A percentile compares a stretch with the other conserved stretches of the same genome.
phyloP scores from a whole-genome alignment of 2,113 vertebrate species.

The Silurus glanis region DNA sequence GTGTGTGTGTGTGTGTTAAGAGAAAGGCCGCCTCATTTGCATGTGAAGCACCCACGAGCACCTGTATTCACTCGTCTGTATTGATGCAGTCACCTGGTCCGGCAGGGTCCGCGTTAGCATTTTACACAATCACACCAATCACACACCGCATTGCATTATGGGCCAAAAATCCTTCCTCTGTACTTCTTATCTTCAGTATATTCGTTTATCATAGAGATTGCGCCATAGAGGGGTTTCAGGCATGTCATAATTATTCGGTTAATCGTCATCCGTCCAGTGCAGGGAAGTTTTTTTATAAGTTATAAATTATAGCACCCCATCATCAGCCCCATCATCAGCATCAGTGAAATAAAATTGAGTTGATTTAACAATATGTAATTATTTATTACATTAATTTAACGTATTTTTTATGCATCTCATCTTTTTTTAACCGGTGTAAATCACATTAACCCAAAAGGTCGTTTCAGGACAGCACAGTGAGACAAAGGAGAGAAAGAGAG shows the following conservation, averaged over 20 bases:
- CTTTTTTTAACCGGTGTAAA: not conserved
- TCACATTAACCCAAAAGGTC: too few species aligned
- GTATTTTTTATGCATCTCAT: not conserved
- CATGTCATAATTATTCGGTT: not conserved
- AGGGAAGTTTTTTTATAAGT: too few species aligned
- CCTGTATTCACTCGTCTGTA: conserved; percentile 21
- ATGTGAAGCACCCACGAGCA: conserved; percentile 49
- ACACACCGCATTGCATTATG: not conserved
- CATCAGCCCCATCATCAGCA: too few species aligned
- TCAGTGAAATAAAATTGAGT: too few species aligned
- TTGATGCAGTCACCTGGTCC: conserved; percentile 15
- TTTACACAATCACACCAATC: conserved; percentile 17
- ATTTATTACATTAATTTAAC: too few species aligned
- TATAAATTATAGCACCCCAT: too few species aligned
- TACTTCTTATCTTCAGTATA: not conserved
- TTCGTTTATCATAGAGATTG: not conserved
- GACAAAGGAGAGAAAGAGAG: too few species aligned
- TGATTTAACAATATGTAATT: too few species aligned
- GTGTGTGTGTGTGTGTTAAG: not conserved
- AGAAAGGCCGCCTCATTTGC: conserved; percentile 37
- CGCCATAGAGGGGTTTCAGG: not conserved
- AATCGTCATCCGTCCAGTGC: too few species aligned
- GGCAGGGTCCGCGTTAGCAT: not conserved
- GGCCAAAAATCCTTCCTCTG: not conserved
- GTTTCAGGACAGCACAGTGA: too few species aligned